Evolutionary conservation across 2,113 vertebrate species (phyloP).

Genomic region (Trogon surrucura): DNA sequence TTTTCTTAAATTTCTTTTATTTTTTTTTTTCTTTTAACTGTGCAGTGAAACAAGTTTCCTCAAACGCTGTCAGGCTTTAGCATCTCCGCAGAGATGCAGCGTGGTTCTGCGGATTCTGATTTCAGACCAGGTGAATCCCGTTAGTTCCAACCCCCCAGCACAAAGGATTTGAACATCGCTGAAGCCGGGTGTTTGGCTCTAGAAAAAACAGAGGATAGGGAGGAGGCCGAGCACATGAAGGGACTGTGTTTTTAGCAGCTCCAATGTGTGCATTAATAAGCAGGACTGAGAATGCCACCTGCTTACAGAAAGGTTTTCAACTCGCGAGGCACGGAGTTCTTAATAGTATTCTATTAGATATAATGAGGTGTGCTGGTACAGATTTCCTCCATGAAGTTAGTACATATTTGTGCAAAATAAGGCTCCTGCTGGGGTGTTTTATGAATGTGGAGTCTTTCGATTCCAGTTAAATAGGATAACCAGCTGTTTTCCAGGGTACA

Average conservation of each 20-base stretch:
- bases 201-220: neutral
- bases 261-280: neutral
- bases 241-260: neutral
- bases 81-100: neutral
- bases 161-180: neutral
- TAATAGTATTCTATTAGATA: slow-evolving; percentile 37
- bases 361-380: neutral
- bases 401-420: slow-evolving; percentile 6
- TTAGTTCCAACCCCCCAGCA: neutral
- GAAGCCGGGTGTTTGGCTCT: neutral
- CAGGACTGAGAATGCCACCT: slow-evolving; percentile 29
- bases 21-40: too few species aligned
- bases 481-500: slow-evolving; percentile 14
- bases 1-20: neutral
- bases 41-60: neutral
- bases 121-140: neutral
- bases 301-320: slow-evolving; percentile 32
- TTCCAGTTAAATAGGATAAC: slow-evolving; percentile 20
- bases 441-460: slow-evolving; percentile 12
- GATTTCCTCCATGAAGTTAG: slow-evolving; percentile 11
- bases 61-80: neutral
- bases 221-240: neutral
- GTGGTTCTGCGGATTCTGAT: neutral
- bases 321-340: neutral
- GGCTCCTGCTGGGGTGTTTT: slow-evolving; percentile 22